phyloP scores from a whole-genome alignment of 2,888 invertebrate genomes.

The Drosophila borborema region DNA sequence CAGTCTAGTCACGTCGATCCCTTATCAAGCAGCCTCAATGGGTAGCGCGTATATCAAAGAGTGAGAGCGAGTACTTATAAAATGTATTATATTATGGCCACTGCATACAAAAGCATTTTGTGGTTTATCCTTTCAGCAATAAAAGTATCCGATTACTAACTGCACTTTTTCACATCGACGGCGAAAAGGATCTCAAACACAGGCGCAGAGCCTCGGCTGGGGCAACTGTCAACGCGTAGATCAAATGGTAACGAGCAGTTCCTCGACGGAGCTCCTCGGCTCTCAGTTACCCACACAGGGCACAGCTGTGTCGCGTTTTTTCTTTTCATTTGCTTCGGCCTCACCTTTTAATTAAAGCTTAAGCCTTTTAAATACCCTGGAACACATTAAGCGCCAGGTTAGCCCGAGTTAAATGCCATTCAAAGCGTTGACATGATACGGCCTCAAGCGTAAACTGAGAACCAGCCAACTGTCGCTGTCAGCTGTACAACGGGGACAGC shows the following conservation, averaged over 20 bases:
- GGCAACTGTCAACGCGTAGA: constrained; percentile 63
- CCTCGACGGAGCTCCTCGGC: constrained; percentile 5
- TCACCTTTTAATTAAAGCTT: constrained; percentile 74
- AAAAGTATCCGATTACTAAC: constrained; percentile 84
- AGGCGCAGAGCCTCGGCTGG: not conserved
- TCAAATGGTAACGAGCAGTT: constrained; percentile 64
- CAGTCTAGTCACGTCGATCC: not conserved
- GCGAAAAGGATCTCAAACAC: constrained; percentile 8
- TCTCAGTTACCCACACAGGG: constrained; percentile 16
- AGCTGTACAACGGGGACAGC: constrained; percentile 35
- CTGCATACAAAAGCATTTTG: constrained; percentile 73
- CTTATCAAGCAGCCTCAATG: not conserved
- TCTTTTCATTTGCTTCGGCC: constrained; percentile 16
- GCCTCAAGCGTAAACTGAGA: constrained; percentile 43
- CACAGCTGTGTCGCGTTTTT: constrained; percentile 62
- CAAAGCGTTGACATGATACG: constrained; percentile 73
- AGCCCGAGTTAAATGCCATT: constrained; percentile 69
- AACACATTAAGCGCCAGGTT: constrained; percentile 49
- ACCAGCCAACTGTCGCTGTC: constrained; percentile 35
- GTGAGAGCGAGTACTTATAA: constrained; percentile 44
- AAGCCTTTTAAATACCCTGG: constrained; percentile 64
- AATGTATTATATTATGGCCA: constrained; percentile 67
- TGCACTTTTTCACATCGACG: constrained; percentile 72
- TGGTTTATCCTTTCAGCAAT: constrained; percentile 84
- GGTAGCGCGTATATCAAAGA: not conserved